Conservation (phyloP, 2,888 invertebrate species). For the Rhagonycha fulva region DNA sequence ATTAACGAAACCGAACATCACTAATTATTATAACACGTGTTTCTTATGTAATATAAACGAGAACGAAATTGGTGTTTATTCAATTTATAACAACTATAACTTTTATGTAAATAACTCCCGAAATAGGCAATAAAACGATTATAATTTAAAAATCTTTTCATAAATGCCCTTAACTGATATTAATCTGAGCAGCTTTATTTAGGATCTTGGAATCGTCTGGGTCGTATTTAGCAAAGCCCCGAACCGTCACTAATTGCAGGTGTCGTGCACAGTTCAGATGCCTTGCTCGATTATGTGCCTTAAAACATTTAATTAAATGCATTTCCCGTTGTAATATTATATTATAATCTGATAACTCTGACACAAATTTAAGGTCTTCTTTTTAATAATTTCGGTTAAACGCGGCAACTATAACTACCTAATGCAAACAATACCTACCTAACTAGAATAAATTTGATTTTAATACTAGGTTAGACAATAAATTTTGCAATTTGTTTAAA, state of each 20-base stretch:
- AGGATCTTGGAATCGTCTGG: conserved; percentile 8
- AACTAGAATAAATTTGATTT: background rate
- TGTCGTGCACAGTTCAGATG: conserved; percentile 52
- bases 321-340: conserved; percentile 53
- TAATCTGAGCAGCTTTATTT: background rate
- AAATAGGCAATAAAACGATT: background rate
- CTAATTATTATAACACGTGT: background rate
- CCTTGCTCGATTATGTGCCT: conserved; percentile 48
- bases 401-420: background rate
- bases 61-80: background rate
- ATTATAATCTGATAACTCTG: conserved; percentile 49
- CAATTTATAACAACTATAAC: background rate
- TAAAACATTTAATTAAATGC: conserved; percentile 55
- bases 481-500: background rate
- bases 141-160: background rate
- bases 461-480: background rate
- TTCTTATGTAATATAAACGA: background rate
- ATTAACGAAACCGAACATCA: background rate
- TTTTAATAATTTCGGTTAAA: conserved; percentile 33
- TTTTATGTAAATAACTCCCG: background rate
- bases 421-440: background rate
- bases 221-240: conserved; percentile 47
- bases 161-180: background rate
- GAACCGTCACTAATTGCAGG: conserved; percentile 56
- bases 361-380: conserved; percentile 31